Conservation (phyloP, 2,888 invertebrate genomes). For the Epsilonema sp. region DNA sequence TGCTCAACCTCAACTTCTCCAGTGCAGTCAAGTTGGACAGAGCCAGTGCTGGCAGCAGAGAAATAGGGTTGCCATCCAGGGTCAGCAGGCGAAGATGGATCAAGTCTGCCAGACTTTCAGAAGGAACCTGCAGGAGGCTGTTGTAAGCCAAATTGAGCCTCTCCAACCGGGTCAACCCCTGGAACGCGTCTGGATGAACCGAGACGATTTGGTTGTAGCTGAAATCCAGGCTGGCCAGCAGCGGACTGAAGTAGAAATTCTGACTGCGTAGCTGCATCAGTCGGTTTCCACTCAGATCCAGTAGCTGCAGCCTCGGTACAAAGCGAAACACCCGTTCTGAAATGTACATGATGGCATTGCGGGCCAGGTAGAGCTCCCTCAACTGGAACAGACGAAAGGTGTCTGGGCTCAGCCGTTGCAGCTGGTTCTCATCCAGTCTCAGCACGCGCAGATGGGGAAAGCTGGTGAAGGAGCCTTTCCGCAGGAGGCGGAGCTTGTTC, state of each 20-base stretch:
- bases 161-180: not conserved
- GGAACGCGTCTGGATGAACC: not conserved
- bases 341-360: conserved; percentile 2
- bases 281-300: conserved; percentile 6
- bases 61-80: conserved; percentile 6
- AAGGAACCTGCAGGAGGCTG: not conserved
- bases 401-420: not conserved
- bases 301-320: not conserved
- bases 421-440: conserved; percentile 3
- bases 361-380: not conserved
- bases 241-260: conserved; percentile 5
- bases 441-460: conserved; percentile 6
- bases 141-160: conserved; percentile 3
- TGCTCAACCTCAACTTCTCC: not conserved
- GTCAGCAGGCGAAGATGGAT: not conserved
- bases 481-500: conserved; percentile 2
- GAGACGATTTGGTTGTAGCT: conserved; percentile 1
- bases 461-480: conserved; percentile 6
- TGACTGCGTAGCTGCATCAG: not conserved
- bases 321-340: conserved; percentile 8
- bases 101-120: not conserved
- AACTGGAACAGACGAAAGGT: conserved; percentile 6
- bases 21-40: not conserved
- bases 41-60: not conserved
- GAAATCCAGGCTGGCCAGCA: conserved; percentile 1